Base-by-base conservation (phyloP, 2,113 vertebrate genomes). In the Lampris megalopsis region DNA sequence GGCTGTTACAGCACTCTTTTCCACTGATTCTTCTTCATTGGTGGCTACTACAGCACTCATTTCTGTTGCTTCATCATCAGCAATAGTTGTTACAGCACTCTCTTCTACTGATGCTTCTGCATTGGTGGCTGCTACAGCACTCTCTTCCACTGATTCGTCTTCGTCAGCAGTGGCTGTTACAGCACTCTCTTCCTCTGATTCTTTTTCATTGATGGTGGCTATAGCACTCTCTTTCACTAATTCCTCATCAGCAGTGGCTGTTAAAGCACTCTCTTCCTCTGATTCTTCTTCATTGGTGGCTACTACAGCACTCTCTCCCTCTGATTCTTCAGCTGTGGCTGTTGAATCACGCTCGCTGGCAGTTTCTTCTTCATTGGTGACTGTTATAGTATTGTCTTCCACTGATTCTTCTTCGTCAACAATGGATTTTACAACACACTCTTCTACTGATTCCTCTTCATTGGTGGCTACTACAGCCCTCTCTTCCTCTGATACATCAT, bases 91-190 rank as follows among this genome's bases (percentile, higher is more conserved):
- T 41, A 49, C 69, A 49, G 9, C 53, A 36, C 36, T 47, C 35
- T 80, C 85, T 43, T 77, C 77, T 53, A 73, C 4, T 49, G 73
- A 1, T 42, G 65, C 11, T 79, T 5, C 81, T 5, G 50, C 56
- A 49, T 13, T 68, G 5, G 6, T 7, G 8, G 6, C 42, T 7
- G 69, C 71, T 11, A 43, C 54, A 68, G 54, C 61, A 4, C 5
- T 63, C 71, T 4, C 36, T 6, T 47, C 40, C n/a, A 13, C 56
- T 6, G 53, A 50, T 4, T 37, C 43, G 5, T 67, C 43, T 2
- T 66, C 41, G 5, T 75, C 59, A n/a, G 40, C 75, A 35, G 54
- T 67, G 61, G n/a, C 56, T 38, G n/a, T 58, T 4, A 13, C 41
- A 35, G 37, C 52, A 9, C 59, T 37, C 0, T 11, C 80, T 36